Conservation (phyloP, 2,113 vertebrate species). For the Mohoua ochrocephala region DNA sequence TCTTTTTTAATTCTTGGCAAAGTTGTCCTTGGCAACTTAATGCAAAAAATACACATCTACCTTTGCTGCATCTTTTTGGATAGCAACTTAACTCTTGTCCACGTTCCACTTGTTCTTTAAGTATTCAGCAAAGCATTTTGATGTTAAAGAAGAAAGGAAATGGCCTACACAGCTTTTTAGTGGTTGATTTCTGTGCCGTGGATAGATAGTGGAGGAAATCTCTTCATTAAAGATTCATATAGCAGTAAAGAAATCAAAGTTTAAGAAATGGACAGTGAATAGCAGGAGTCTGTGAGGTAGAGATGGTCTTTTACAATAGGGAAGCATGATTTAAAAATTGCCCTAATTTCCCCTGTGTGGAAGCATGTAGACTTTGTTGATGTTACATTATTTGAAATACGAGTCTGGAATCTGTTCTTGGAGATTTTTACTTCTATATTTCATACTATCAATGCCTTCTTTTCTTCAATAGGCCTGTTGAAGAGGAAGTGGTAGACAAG, state of each 20-base stretch:
- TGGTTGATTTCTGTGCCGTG: neutral
- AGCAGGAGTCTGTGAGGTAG: neutral
- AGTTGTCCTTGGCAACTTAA: neutral
- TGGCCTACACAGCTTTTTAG: neutral
- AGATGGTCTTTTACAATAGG: neutral
- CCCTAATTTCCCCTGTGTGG: neutral
- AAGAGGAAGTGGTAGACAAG: constrained; percentile 89
- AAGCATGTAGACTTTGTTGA: neutral
- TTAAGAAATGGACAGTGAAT: neutral
- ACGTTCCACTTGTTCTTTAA: neutral
- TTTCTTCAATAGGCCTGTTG: constrained; percentile 74
- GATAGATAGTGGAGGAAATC: neutral
- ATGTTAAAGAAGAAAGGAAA: neutral
- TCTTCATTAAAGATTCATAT: neutral
- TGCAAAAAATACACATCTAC: neutral
- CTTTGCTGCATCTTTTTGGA: neutral
- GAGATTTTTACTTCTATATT: neutral
- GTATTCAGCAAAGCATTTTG: neutral
- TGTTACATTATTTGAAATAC: neutral
- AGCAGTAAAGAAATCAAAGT: neutral
- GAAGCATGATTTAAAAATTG: neutral
- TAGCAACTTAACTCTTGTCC: neutral
- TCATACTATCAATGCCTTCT: neutral
- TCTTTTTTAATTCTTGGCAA: neutral
- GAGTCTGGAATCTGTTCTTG: neutral